phyloP scores from a whole-genome alignment of 2,888 invertebrate genomes.

The Volucella bombylans region DNA sequence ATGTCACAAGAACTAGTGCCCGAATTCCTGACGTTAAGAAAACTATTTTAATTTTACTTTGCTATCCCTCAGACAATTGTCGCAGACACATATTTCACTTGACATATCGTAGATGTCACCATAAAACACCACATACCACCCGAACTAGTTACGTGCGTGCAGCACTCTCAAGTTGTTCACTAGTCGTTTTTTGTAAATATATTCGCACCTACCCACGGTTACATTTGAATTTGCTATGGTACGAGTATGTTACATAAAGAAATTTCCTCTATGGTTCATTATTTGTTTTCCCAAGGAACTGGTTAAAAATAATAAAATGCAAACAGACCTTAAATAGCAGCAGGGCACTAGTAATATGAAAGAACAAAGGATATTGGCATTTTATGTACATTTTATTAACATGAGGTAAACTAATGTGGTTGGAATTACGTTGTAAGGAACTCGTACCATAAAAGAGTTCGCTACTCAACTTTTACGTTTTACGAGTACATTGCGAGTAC shows the following conservation, averaged over 20 bases:
- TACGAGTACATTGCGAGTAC: too few relatives aligned
- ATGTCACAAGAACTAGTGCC: constrained; percentile 48
- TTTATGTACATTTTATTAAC: background rate
- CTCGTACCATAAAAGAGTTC: constrained; percentile 17
- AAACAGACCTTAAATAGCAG: background rate
- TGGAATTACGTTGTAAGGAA: background rate
- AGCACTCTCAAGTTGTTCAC: constrained; percentile 40
- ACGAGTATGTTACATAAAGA: constrained; percentile 10
- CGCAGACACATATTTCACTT: constrained; percentile 72
- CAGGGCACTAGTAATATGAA: too few relatives aligned
- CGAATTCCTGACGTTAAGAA: constrained; percentile 50
- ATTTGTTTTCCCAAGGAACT: constrained; percentile 29
- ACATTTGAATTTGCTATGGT: constrained; percentile 36
- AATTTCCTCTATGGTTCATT: constrained; percentile 45
- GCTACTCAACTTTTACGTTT: constrained; percentile 27
- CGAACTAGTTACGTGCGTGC: constrained; percentile 65
- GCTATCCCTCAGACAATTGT: constrained; percentile 72
- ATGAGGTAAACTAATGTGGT: background rate
- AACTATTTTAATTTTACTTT: constrained; percentile 55
- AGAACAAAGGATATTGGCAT: background rate
- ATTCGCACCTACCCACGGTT: constrained; percentile 60
- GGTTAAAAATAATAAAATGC: constrained; percentile 25
- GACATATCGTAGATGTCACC: constrained; percentile 73
- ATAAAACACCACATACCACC: constrained; percentile 69
- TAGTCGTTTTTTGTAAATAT: constrained; percentile 56